Percentiles rank a stretch among this genome's conserved stretches.
Evolutionary conservation across 2,888 invertebrate species (phyloP).

Genomic region (Orthonevra nobilis): DNA sequence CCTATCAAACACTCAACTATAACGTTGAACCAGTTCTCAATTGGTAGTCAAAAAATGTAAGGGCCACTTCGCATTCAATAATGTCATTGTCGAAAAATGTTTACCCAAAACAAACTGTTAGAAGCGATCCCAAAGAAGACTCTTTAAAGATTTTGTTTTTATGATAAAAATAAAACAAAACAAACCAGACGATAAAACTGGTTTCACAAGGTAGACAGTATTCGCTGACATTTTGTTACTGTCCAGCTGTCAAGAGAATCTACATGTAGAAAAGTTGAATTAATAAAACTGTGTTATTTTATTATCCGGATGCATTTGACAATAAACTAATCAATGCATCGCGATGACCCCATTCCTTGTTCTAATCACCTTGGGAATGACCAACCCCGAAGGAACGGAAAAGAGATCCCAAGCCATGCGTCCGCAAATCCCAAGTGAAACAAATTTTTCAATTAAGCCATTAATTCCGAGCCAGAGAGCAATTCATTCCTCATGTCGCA

Average conservation of each 20-base stretch:
- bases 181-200: background rate
- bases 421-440: too few relatives aligned
- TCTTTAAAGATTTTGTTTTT: too few relatives aligned
- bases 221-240: conserved; percentile 10
- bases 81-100: too few relatives aligned
- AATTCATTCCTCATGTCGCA: conserved; percentile 76
- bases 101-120: too few relatives aligned
- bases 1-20: too few relatives aligned
- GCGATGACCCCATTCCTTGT: conserved; percentile 69
- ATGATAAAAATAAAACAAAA: background rate
- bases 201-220: conserved; percentile 1
- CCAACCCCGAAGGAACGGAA: too few relatives aligned
- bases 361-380: too few relatives aligned
- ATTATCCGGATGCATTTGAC: background rate
- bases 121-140: too few relatives aligned
- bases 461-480: conserved; percentile 75
- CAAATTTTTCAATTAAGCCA: conserved; percentile 80
- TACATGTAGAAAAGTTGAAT: background rate
- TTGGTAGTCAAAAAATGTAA: too few relatives aligned
- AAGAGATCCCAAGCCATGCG: too few relatives aligned
- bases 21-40: too few relatives aligned
- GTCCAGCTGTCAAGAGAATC: background rate
- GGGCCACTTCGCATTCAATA: too few relatives aligned
- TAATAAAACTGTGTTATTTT: conserved; percentile 9
- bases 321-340: background rate